These are phyloP conservation scores for Lepidocolaptes lacrymiger DNA, from an alignment of 2,797 vertebrate species.

Conservation along the genomic window DNA sequence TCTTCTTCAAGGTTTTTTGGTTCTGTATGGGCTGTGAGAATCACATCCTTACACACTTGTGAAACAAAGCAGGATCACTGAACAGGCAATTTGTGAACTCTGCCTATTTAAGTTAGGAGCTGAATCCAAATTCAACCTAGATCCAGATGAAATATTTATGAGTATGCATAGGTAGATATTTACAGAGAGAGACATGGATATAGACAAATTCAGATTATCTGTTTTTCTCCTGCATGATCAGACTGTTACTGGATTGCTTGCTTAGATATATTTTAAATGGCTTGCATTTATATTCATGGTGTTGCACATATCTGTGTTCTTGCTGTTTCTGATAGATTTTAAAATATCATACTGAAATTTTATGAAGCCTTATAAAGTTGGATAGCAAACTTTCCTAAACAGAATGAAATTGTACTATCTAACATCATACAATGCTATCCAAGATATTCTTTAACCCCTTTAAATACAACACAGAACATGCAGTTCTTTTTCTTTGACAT, in stretches of 20 bases:
- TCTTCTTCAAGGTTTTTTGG: neutral
- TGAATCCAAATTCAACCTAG: conserved; percentile 67
- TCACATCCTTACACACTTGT: conserved; percentile 26
- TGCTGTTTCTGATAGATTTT: conserved; percentile 59
- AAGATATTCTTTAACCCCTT: neutral
- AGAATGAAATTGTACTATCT: neutral
- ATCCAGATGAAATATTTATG: conserved; percentile 74
- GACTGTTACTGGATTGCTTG: conserved; percentile 52
- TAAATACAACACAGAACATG: neutral
- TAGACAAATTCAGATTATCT: conserved; percentile 69
- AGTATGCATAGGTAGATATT: conserved; percentile 66
- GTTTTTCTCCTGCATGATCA: conserved; percentile 57
- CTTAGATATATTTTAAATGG: conserved; percentile 69
- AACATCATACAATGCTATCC: neutral
- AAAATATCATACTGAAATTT: conserved; percentile 60
- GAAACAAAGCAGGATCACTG: conserved; percentile 62
- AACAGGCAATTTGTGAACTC: conserved; percentile 66
- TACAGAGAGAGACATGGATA: conserved; percentile 60
- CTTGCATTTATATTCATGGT: conserved; percentile 68
- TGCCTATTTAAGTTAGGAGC: conserved; percentile 50
- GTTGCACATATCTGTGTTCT: conserved; percentile 54
- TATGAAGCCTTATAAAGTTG: conserved; percentile 34
- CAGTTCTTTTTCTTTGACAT: conserved; percentile 2
- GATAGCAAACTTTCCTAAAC: conserved; percentile 24
- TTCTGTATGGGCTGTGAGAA: neutral